Percentiles rank a stretch among this genome's conserved stretches.
These are phyloP conservation scores for Panthera leo DNA, from an alignment of 2,113 vertebrate genomes.

Conservation along the genomic window DNA sequence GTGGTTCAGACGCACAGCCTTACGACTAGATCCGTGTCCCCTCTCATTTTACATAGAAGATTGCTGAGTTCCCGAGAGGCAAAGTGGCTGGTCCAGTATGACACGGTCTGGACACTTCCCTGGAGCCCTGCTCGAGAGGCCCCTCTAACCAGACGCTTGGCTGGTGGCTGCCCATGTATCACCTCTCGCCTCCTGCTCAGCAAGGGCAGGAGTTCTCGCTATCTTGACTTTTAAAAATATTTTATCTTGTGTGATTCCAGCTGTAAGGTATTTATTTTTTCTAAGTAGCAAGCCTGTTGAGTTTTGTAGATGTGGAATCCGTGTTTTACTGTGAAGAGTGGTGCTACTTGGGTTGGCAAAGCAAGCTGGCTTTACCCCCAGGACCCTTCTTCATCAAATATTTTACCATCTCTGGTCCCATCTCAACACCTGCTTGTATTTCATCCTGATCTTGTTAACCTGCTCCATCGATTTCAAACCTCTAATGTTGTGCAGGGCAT, in stretches of 20 bases:
- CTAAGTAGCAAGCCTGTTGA: background rate
- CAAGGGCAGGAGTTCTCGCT: background rate
- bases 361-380: background rate
- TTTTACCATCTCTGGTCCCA: background rate
- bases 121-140: background rate
- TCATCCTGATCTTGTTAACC: background rate
- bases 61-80: background rate
- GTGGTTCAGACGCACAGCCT: background rate
- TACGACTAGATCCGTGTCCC: background rate
- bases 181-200: background rate
- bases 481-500: background rate
- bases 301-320: background rate
- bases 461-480: background rate
- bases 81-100: background rate
- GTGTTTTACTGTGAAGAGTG: background rate
- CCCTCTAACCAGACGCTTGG: too few species aligned
- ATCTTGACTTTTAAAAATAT: background rate
- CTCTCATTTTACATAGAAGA: background rate
- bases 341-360: background rate
- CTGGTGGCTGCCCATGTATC: accelerated
- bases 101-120: background rate
- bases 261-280: background rate
- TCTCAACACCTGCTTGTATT: background rate
- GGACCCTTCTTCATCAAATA: background rate
- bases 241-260: background rate